Evolutionary conservation across 2,888 invertebrate genomes (phyloP).

Genomic region (Campoletis raptor): DNA sequence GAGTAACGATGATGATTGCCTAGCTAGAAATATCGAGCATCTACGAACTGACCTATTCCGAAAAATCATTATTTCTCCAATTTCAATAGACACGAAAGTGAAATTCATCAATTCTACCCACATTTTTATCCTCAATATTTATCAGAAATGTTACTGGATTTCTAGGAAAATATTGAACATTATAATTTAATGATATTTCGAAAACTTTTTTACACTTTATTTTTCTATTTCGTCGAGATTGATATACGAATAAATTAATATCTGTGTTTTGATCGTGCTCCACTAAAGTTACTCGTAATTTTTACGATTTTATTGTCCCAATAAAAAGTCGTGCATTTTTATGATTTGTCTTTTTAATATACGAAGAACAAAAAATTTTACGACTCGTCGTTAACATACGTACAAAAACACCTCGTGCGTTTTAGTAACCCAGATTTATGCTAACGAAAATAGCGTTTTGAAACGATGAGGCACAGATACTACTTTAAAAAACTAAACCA

Average conservation of each 20-base stretch:
- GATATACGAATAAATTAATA: no score
- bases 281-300: not conserved
- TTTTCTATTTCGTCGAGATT: not conserved
- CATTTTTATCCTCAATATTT: not conserved
- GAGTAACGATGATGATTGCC: constrained; percentile 50
- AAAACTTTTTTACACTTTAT: not conserved
- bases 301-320: not conserved
- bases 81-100: not conserved
- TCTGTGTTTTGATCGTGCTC: not conserved
- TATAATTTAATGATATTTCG: not conserved
- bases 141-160: not conserved
- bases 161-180: not conserved
- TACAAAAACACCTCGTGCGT: constrained; percentile 68
- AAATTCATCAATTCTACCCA: not conserved
- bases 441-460: constrained; percentile 79
- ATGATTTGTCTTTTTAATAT: not conserved
- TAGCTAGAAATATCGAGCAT: constrained; percentile 42
- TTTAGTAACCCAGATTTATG: constrained; percentile 81
- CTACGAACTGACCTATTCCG: constrained; percentile 49
- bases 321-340: not conserved
- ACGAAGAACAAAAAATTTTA: not conserved
- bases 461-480: constrained; percentile 50
- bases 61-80: constrained; percentile 1
- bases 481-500: constrained; percentile 34
- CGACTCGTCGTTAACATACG: constrained; percentile 13